Base-by-base conservation (phyloP, 64 coral and sea anemone species). In the Montipora cactus region DNA sequence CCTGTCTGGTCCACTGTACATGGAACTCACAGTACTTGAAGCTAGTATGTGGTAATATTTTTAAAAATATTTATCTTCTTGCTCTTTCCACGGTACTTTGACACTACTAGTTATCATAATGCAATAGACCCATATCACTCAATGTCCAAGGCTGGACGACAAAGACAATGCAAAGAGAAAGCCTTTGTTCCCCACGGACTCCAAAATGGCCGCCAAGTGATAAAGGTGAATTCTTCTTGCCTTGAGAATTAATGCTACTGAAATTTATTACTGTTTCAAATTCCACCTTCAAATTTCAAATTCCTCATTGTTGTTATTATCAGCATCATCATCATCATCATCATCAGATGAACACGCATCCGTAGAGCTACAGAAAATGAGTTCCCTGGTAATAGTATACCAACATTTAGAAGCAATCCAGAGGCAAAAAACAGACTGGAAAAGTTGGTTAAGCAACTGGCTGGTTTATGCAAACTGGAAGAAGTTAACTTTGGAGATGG, bases 401-500 rank as follows among this genome's bases (percentile, higher is more conserved):
- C 79, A 28, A 59, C 79, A 81, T 81, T 81, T 12, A 81, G 79
- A 59, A 81, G 20, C 51, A 81, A 81, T 28, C 51, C 53, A 12
- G 79, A 81, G 5, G 79, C 53, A 81, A 81, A 11, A 37, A 81
- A 12, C 9, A 19, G 79, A 28, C 10, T 81, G 5, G 52, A 81
- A 5, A 81, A 59, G 8, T 59, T 81, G 13, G 79, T 81, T 51
- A 59, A 81, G 8, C 52, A 59, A 13, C 79, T 81, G 19, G 51
- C 8, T 4, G 13, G 21, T 10, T 12, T 53, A 2, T 81, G 53
- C 52, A 12, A 8, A 9, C 20, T 81, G 58, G 10, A 81, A 44
- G 52, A 81, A 28, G 52, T 81, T 59, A 13, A 81, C 51, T 81
- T 81, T 81, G 53, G 52, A 81, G 79, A 59, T 59, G 79, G 79